A percentile compares a stretch with the other conserved stretches of the same genome.
Conservation (phyloP, 2,888 invertebrate species). For the Gibbula magus region DNA sequence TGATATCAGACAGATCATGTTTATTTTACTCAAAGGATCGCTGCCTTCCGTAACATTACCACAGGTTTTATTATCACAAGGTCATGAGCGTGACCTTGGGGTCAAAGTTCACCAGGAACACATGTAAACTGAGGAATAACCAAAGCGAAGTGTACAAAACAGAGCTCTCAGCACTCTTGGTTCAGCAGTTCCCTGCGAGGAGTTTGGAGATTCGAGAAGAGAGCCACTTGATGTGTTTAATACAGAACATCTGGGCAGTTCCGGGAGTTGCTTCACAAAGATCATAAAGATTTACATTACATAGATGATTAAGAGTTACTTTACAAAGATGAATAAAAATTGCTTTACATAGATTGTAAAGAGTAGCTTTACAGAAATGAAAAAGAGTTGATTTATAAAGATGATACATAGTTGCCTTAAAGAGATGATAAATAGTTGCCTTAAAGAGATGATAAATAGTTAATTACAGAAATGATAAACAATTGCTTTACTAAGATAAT, state of each 20-base stretch:
- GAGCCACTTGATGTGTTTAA: not conserved
- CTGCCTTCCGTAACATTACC: not conserved
- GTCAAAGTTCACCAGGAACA: not conserved
- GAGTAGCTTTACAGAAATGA: no score
- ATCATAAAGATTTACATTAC: no score
- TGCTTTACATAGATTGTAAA: no score
- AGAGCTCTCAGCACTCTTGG: not conserved
- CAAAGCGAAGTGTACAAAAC: not conserved
- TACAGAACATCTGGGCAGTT: not conserved
- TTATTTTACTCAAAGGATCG: not conserved
- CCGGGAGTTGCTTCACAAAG: no score
- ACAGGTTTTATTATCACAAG: not conserved
- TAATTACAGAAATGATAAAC: no score
- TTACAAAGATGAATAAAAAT: no score
- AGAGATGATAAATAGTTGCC: no score
- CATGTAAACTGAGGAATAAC: not conserved
- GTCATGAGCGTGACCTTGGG: slow-evolving; percentile 3
- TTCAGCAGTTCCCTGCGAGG: not conserved
- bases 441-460: no score
- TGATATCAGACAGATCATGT: not conserved
- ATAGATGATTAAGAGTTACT: no score
- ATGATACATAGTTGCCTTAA: no score
- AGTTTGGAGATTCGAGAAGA: not conserved
- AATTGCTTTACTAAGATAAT: no score
- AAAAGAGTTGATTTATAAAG: no score